phyloP scores from a whole-genome alignment of 2,113 vertebrate genomes.

The Cololabis saira region DNA sequence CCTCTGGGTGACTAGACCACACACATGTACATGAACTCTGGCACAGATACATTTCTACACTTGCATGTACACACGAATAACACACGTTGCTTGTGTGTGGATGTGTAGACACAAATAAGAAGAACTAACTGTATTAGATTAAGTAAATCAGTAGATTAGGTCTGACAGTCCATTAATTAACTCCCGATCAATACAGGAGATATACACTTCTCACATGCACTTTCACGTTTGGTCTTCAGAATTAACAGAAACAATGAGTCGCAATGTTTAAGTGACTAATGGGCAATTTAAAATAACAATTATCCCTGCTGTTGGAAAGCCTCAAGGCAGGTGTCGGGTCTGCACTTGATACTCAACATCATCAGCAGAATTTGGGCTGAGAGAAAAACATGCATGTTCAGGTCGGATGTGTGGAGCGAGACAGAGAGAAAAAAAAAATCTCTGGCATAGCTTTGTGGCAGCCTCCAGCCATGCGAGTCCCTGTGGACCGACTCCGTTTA shows the following conservation, averaged over 20 bases:
- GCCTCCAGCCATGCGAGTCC: conserved; percentile 68
- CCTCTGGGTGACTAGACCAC: conserved; percentile 46
- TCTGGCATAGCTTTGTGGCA: conserved; percentile 73
- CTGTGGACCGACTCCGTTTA: conserved; percentile 66
- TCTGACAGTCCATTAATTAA: conserved; percentile 28
- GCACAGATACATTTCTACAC: neutral
- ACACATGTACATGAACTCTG: conserved; percentile 20
- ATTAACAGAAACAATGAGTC: neutral
- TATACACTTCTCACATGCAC: neutral
- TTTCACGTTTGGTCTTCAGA: neutral
- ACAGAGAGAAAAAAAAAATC: conserved; percentile 62
- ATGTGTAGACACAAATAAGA: neutral
- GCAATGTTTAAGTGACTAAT: conserved; percentile 9
- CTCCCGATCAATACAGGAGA: conserved; percentile 29
- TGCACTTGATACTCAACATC: conserved; percentile 22
- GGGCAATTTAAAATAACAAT: conserved; percentile 42
- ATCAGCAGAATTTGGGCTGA: conserved; percentile 22
- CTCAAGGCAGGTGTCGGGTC: conserved; percentile 38
- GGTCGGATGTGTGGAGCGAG: conserved; percentile 43
- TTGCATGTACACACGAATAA: neutral
- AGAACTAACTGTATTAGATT: neutral
- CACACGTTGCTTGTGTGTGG: neutral
- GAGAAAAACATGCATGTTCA: conserved; percentile 26
- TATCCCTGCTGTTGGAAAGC: conserved; percentile 11
- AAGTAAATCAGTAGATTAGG: conserved; percentile 36